Evolutionary conservation across 92 coral and sea anemone species (phyloP), one percentile per base, ranked within the genome.

Genomic region (Parazoanthus swiftii): DNA sequence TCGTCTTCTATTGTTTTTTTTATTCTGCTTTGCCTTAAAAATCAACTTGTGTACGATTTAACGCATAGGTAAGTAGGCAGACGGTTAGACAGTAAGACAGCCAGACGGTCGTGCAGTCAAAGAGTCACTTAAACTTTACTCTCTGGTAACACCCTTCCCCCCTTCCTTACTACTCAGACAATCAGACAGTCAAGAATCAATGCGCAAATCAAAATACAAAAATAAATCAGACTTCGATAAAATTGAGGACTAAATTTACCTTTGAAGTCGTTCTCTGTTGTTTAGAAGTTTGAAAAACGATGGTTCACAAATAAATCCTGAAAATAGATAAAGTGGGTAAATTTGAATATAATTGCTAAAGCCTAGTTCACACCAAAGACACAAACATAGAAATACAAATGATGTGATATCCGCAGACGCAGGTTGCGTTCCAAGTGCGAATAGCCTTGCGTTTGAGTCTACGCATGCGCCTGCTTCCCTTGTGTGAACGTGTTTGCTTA

Each of bases 251-350:
- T 50, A n/a, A 16, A 25, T 18, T 51, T 76, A 94, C 96, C 94
- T 92, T 89, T 89, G 85, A 15, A 94, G 77, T 44, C 51, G 37
- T 21, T 93, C 86, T 63, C 85, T 86, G 74, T 75, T 89, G 86
- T 94, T 92, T 11, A 94, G 79, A 26, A 80, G 75, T 48, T 78
- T 92, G 85, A 93, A 94, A 75, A 91, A 94, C 23, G 94, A 81
- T 44, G 95, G 98, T 76, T 94, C 98, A 78, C 98, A 94, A 15
- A 94, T 25, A 74, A 92, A 84, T 72, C 98, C 96, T 93, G 89
- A 8, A 23, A 51, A 86, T 18, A 65, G 20, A 39, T 23, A 14
- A 1, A 70, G 37, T 20, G 6, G 21, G 38, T 42, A 48, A 71
- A 26, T 6, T 33, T 33, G 8, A 50, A n/a, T n/a, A 11, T 48